These are phyloP conservation scores for Pseudochirops cupreus DNA, from an alignment of 2,797 vertebrate species.

Conservation along the genomic window DNA sequence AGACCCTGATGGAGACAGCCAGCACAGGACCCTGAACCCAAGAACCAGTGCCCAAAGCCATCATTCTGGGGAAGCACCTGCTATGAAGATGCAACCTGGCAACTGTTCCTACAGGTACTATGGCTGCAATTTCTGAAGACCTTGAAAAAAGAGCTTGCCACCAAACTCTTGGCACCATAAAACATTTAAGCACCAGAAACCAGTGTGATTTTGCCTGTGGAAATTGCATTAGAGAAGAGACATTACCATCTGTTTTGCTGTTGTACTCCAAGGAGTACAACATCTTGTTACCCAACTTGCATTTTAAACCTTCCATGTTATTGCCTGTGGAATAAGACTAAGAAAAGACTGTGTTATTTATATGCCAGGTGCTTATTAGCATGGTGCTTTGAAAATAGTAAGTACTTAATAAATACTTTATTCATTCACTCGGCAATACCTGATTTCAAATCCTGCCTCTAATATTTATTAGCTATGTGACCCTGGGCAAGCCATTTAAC, in stretches of 20 bases:
- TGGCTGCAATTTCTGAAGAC: background rate
- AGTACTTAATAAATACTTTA: background rate
- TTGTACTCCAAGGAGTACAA: background rate
- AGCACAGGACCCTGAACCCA: background rate
- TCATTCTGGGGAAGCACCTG: background rate
- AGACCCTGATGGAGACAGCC: background rate
- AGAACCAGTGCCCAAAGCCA: background rate
- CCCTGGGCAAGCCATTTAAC: background rate
- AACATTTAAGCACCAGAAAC: background rate
- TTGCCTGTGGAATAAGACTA: background rate
- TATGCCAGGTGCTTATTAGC: background rate
- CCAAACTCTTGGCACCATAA: background rate
- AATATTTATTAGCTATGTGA: background rate
- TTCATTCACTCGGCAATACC: background rate
- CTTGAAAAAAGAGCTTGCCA: background rate
- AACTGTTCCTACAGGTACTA: background rate
- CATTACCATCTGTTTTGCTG: background rate
- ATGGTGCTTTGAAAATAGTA: background rate
- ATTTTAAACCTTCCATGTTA: background rate
- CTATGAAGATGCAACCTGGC: background rate
- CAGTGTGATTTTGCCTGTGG: background rate
- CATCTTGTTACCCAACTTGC: background rate
- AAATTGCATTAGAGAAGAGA: background rate
- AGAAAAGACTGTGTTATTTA: background rate
- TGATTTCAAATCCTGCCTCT: background rate